Evolutionary conservation across 2,797 vertebrate species (phyloP).

Genomic region (Selene dorsalis): DNA sequence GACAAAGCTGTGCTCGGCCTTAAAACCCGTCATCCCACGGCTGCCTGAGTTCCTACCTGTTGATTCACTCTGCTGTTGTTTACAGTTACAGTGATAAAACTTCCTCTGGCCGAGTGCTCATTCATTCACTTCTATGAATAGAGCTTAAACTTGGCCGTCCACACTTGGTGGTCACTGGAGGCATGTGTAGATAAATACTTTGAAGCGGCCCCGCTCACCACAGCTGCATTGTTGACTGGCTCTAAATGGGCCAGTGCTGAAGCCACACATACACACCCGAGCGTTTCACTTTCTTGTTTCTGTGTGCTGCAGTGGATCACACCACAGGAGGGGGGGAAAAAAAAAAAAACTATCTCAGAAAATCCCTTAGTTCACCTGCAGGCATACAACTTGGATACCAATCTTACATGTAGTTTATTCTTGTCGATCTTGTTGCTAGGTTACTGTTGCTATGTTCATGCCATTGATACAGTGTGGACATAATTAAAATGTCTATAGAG

Average conservation of each 20-base stretch:
- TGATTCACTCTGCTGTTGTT: constrained; percentile 80
- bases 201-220: constrained; percentile 76
- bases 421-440: constrained; percentile 86
- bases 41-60: constrained; percentile 76
- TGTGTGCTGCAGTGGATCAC: constrained; percentile 33
- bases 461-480: constrained; percentile 79
- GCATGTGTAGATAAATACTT: constrained; percentile 85
- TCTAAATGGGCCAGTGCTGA: constrained; percentile 71
- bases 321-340: constrained; percentile 16
- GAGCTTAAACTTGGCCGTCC: constrained; percentile 79
- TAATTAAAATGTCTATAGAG: constrained; percentile 82
- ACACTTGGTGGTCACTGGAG: constrained; percentile 82
- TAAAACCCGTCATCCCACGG: constrained; percentile 36
- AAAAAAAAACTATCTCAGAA: constrained; percentile 48
- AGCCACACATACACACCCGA: constrained; percentile 53
- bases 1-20: background rate
- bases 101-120: constrained; percentile 77
- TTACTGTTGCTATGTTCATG: constrained; percentile 83
- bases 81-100: constrained; percentile 75
- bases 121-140: constrained; percentile 87
- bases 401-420: constrained; percentile 83
- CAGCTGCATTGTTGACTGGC: constrained; percentile 82
- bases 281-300: constrained; percentile 28
- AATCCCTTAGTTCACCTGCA: constrained; percentile 71
- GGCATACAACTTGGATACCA: constrained; percentile 79